Percentiles rank a stretch among this genome's conserved stretches.
These are phyloP conservation scores for Sebastes steindachneri DNA, from an alignment of 2,797 vertebrate species.

Conservation along the genomic window DNA sequence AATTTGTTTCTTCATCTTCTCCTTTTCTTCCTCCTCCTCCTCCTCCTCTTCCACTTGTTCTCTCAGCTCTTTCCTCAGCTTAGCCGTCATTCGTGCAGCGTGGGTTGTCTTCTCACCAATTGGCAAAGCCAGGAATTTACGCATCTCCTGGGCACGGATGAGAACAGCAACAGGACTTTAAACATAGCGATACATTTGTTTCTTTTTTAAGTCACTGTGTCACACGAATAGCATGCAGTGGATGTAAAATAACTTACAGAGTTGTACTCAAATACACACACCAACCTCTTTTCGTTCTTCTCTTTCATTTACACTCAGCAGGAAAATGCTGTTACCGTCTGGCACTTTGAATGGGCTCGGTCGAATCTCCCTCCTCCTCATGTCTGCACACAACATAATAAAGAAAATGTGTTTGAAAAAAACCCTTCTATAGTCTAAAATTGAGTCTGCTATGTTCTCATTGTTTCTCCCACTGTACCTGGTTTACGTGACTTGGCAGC, in stretches of 20 bases:
- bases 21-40: constrained; percentile 46
- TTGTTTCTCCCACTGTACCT: constrained; percentile 23
- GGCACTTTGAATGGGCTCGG: constrained; percentile 88
- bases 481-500: constrained; percentile 27
- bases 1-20: constrained; percentile 23
- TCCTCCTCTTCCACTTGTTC: constrained; percentile 30
- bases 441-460: neutral
- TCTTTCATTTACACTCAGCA: constrained; percentile 77
- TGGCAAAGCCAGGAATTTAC: constrained; percentile 78
- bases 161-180: neutral
- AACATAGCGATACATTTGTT: neutral
- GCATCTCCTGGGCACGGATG: constrained; percentile 79
- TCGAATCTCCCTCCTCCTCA: constrained; percentile 22
- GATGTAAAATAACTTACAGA: neutral
- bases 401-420: neutral
- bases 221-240: neutral
- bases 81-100: constrained; percentile 71
- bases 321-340: constrained; percentile 78
- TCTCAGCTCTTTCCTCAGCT: constrained; percentile 72
- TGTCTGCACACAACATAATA: constrained; percentile 5
- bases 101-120: constrained; percentile 85
- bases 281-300: constrained; percentile 74
- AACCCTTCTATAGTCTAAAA: too few species aligned
- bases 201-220: neutral
- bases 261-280: neutral